A percentile compares a stretch with the other conserved stretches of the same genome.
These are phyloP conservation scores for Theristicus caerulescens DNA, from an alignment of 2,113 vertebrate genomes.

Conservation along the genomic window DNA sequence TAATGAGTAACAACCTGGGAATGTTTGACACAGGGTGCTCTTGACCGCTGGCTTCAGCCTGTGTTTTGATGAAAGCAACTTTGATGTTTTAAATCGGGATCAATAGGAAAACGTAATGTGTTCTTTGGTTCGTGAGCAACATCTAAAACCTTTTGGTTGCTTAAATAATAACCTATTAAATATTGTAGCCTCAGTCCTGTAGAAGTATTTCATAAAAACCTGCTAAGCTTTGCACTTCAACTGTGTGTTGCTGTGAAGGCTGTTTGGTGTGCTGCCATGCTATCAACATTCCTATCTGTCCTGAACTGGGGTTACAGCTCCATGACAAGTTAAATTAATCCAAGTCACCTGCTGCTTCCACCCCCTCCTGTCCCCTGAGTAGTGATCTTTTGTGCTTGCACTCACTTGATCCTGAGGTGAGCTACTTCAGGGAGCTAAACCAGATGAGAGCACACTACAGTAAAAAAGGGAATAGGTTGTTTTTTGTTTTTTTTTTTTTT, in stretches of 20 bases:
- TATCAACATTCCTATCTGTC: conserved; percentile 25
- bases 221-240: neutral
- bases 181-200: neutral
- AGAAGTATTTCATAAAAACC: neutral
- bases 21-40: conserved; percentile 42
- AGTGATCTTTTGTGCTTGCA: neutral
- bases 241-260: neutral
- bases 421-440: neutral
- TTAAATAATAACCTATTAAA: neutral
- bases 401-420: neutral
- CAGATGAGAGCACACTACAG: neutral
- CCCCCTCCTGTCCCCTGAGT: neutral
- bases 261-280: neutral
- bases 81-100: neutral
- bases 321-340: neutral
- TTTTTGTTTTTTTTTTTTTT: too few relatives aligned
- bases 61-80: neutral
- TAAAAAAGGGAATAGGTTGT: neutral
- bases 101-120: neutral
- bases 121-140: neutral
- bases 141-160: neutral
- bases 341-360: neutral
- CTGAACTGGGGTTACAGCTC: neutral
- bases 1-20: conserved; percentile 66
- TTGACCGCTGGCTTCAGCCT: neutral